Evolutionary conservation across 2,113 vertebrate species (phyloP), one percentile per base, ranked within the genome.

Genomic region (Mustela nigripes): DNA sequence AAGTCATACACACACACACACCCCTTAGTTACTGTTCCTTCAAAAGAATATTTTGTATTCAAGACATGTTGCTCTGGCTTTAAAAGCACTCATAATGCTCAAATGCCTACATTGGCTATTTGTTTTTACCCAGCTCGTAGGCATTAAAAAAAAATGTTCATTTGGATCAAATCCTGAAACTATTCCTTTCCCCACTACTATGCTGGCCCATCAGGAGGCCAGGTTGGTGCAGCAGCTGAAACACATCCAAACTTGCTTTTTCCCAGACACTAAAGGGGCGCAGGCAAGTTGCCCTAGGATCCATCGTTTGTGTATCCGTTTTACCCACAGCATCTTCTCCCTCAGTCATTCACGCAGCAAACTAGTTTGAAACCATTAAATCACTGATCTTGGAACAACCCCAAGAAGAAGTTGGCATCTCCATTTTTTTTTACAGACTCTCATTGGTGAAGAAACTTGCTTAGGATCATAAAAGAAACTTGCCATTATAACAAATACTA

Each of bases 41-140:
- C 42, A 48, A 92, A 88, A 89, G 5, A 50, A 11, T 56, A 86
- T 63, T 81, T 85, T 67, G 5, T 84, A 56, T 69, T 93, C 26
- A 91, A 91, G 95, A 95, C 93, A 81, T 56, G 53, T n/a, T 94
- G 74, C 14, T 90, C 9, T 87, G 80, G 39, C 90, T 95, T 95
- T 85, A 62, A 82, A 95, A 97, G 31, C 42, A 95, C 21, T 58
- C 82, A 48, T 0, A 91, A n/a, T 67, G 91, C 24, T 89, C 60
- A 82, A 63, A 73, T 65, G 21, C 15, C n/a, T 39, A 42, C 15
- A 24, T 0, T 63, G 19, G 50, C 26, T 94, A 11, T 93, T 97
- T 90, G 21, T 90, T 94, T 95, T 88, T n/a, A 67, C 4, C 31
- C 21, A 81, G n/a, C 11, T 96, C 7, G 63, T 31, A 39, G 63